These are phyloP conservation scores for Tribolium castaneum DNA, from an alignment of 1,140 invertebrate species.

Conservation along the genomic window DNA sequence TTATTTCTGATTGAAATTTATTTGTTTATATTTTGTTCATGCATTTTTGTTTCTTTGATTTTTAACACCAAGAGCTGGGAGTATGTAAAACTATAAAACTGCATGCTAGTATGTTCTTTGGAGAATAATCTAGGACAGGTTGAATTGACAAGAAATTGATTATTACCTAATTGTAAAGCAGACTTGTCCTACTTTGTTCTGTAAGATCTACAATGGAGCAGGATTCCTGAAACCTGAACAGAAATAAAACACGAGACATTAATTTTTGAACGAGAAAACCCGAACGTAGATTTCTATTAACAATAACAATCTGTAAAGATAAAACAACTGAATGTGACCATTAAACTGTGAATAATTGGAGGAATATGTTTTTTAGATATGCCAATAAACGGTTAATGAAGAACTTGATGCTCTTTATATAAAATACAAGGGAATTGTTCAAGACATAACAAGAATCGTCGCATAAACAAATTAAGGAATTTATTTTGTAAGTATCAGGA, in stretches of 20 bases:
- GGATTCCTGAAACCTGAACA: background rate
- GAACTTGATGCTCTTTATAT: conserved; percentile 20
- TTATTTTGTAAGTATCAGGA: conserved; percentile 28
- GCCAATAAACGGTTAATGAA: conserved; percentile 40
- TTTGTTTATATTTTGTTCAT: too few species aligned
- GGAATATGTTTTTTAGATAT: conserved; percentile 43
- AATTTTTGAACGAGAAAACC: background rate
- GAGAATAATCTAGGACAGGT: conserved; percentile 16
- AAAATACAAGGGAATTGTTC: background rate
- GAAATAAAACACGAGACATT: background rate
- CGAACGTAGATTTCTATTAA: background rate
- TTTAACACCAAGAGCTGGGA: background rate
- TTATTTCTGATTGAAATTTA: too few species aligned
- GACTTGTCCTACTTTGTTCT: conserved; percentile 19
- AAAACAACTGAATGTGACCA: conserved; percentile 35
- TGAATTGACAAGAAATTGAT: too few species aligned
- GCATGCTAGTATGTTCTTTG: conserved; percentile 25
- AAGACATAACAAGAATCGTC: background rate
- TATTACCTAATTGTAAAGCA: background rate
- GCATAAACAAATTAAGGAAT: conserved; percentile 4
- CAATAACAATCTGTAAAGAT: conserved; percentile 12
- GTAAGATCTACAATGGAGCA: background rate
- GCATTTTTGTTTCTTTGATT: background rate
- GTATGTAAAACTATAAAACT: background rate
- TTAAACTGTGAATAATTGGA: conserved; percentile 38